Evolutionary conservation across 2,888 invertebrate genomes (phyloP).

Genomic region (Drosophila tanythrix): DNA sequence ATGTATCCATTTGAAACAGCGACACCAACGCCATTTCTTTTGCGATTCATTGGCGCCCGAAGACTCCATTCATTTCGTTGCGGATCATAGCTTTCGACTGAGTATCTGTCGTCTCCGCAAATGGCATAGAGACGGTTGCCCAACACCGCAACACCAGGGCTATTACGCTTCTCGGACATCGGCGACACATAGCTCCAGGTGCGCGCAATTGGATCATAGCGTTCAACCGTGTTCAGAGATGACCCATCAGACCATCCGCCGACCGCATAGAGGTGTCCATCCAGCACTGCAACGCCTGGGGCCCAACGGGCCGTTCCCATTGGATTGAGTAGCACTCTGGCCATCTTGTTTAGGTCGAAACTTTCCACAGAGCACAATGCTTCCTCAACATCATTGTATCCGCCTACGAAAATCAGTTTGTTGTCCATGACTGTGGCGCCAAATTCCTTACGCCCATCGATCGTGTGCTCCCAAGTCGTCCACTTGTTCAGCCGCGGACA

Average conservation of each 20-base stretch:
- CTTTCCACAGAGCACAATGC: slow-evolving; percentile 96
- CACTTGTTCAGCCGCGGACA: slow-evolving; percentile 84
- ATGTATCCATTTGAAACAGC: slow-evolving; percentile 94
- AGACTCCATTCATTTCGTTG: slow-evolving; percentile 91
- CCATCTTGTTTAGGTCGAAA: slow-evolving; percentile 91
- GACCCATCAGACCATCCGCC: fast-evolving
- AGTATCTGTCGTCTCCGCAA: no score
- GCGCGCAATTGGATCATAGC: slow-evolving; percentile 94
- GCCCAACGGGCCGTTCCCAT: slow-evolving; percentile 96
- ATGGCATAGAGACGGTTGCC: slow-evolving; percentile 94
- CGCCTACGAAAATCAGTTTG: no score
- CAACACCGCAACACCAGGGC: slow-evolving; percentile 95
- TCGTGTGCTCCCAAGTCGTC: slow-evolving; percentile 84
- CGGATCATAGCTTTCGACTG: slow-evolving; percentile 95
- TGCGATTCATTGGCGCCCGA: slow-evolving; percentile 93
- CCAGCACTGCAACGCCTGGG: slow-evolving; percentile 85
- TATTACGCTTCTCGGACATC: slow-evolving; percentile 93
- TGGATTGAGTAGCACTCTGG: slow-evolving; percentile 92
- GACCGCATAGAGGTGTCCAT: no score
- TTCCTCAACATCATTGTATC: slow-evolving; percentile 14
- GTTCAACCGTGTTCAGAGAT: slow-evolving; percentile 93
- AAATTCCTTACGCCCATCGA: slow-evolving; percentile 36
- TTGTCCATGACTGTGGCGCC: no score
- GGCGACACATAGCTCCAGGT: slow-evolving; percentile 96
- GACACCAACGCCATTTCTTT: slow-evolving; percentile 95